A percentile compares a stretch with the other conserved stretches of the same genome.
These are phyloP conservation scores for Heterodera carotae DNA, from an alignment of 1,140 invertebrate species.

Conservation along the genomic window DNA sequence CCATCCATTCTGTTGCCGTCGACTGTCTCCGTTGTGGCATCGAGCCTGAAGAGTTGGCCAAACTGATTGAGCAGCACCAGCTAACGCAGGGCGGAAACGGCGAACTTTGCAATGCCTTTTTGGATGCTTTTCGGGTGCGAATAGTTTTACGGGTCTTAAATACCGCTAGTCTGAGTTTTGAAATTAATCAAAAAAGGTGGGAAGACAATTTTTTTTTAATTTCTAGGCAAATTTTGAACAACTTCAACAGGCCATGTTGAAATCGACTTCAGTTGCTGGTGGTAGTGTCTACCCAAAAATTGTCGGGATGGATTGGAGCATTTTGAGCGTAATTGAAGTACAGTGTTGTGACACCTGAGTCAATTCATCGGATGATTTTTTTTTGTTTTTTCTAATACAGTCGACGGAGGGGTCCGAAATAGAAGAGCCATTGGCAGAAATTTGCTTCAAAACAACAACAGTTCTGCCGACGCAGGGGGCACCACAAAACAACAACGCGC, in stretches of 20 bases:
- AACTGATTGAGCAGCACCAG: not conserved
- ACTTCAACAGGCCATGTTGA: not conserved
- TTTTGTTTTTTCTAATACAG: constrained; percentile 27
- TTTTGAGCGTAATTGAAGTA: constrained; percentile 39
- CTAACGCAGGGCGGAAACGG: too few species aligned
- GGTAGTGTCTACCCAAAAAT: constrained; percentile 20
- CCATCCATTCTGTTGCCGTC: not conserved
- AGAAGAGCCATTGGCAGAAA: constrained; percentile 35
- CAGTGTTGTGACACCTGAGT: not conserved
- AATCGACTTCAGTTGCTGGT: not conserved
- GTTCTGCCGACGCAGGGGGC: not conserved
- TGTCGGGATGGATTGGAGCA: constrained; percentile 38
- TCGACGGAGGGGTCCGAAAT: constrained; percentile 25
- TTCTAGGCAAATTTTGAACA: constrained; percentile 1
- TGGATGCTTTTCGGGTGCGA: constrained; percentile 2
- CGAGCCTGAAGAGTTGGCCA: not conserved
- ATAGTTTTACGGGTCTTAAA: not conserved
- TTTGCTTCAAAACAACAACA: constrained; percentile 23
- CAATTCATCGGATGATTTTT: not conserved
- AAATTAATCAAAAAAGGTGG: not conserved
- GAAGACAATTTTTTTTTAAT: not conserved
- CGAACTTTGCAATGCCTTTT: not conserved
- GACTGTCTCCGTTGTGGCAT: not conserved
- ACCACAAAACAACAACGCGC: not conserved
- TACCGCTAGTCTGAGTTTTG: not conserved